phyloP scores from a whole-genome alignment of 2,888 invertebrate genomes.

The Lucinisca nassula region DNA sequence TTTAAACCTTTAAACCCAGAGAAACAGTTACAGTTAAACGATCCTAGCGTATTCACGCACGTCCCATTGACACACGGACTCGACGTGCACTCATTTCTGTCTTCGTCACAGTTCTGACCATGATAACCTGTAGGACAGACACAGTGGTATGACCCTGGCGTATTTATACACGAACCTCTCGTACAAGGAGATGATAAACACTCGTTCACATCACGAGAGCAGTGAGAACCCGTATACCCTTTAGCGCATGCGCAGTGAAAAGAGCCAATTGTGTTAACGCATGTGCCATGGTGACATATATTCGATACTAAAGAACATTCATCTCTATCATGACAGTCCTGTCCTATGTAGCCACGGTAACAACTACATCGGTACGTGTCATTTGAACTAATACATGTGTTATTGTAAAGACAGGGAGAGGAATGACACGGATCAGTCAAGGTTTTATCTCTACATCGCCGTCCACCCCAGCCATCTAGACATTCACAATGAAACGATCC shows the following conservation, averaged over 20 bases:
- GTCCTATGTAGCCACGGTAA: background rate
- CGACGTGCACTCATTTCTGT: background rate
- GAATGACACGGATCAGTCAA: background rate
- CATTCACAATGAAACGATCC: conserved; percentile 11
- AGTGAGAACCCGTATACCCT: background rate
- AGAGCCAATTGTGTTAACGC: background rate
- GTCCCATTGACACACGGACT: background rate
- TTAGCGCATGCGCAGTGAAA: background rate
- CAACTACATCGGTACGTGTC: background rate
- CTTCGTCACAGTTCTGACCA: background rate
- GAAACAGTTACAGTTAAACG: background rate
- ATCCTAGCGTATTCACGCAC: conserved; percentile 2
- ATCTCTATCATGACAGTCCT: background rate
- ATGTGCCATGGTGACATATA: background rate
- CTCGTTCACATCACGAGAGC: background rate
- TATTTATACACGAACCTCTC: background rate
- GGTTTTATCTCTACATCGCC: background rate
- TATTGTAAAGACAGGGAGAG: background rate
- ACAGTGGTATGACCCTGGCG: background rate
- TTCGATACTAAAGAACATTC: background rate
- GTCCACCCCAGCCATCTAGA: background rate
- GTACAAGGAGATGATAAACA: background rate
- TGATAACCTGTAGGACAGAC: background rate
- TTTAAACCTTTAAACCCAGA: background rate
- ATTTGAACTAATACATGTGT: background rate